phyloP scores from a whole-genome alignment of 2,797 vertebrate species.

The Cheirogaleus major region DNA sequence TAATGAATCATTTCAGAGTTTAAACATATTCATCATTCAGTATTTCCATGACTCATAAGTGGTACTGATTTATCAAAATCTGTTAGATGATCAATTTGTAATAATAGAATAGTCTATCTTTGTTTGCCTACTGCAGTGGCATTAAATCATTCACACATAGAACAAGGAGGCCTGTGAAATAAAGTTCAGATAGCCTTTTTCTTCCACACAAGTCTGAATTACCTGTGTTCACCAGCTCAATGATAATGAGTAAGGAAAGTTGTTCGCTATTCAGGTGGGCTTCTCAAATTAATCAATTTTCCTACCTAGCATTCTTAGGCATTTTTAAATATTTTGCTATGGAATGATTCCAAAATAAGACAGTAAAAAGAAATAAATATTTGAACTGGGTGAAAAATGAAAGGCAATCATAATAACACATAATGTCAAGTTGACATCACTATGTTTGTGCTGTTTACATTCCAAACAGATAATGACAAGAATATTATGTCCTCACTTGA shows the following conservation, averaged over 20 bases:
- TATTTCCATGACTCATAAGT: slow-evolving; percentile 61
- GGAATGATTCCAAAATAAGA: not conserved
- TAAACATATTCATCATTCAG: slow-evolving; percentile 61
- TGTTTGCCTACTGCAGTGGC: slow-evolving; percentile 57
- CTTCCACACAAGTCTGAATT: not conserved
- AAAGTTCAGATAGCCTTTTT: slow-evolving; percentile 4
- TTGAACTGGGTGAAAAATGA: slow-evolving; percentile 28
- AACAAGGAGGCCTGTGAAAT: slow-evolving; percentile 29
- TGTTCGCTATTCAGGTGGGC: not conserved
- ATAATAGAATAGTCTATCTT: slow-evolving; percentile 52
- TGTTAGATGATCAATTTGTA: slow-evolving; percentile 58
- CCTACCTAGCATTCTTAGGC: not conserved
- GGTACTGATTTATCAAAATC: slow-evolving; percentile 76
- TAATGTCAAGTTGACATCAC: not conserved
- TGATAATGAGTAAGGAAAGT: not conserved
- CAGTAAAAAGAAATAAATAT: not conserved
- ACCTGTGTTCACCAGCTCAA: not conserved
- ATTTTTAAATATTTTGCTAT: slow-evolving; percentile 5
- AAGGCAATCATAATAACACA: not conserved
- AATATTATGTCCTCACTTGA: not conserved
- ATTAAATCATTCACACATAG: slow-evolving; percentile 55
- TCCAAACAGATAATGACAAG: not conserved
- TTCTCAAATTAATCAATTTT: not conserved
- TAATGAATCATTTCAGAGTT: slow-evolving; percentile 59
- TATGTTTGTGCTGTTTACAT: not conserved